These are phyloP conservation scores for Phoxinus phoxinus DNA, from an alignment of 2,113 vertebrate species.

Conservation along the genomic window DNA sequence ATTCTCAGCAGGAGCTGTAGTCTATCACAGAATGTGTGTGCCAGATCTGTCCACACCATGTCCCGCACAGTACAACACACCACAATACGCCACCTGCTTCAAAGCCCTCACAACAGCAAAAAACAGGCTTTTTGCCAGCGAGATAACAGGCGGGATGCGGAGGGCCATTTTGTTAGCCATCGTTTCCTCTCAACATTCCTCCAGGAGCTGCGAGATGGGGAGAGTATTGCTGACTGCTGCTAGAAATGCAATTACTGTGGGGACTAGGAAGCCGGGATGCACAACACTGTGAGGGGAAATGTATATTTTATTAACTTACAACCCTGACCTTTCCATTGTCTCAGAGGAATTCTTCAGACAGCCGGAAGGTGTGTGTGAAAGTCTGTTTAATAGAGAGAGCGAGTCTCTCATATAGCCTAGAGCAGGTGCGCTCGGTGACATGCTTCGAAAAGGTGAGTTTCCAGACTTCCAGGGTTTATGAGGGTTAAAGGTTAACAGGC, in stretches of 20 bases:
- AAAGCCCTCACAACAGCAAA: conserved; percentile 30
- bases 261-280: background rate
- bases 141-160: conserved; percentile 33
- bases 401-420: conserved; percentile 17
- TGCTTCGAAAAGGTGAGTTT: background rate
- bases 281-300: background rate
- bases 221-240: conserved; percentile 26
- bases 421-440: background rate
- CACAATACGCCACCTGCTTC: conserved; percentile 34
- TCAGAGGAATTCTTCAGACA: conserved; percentile 10
- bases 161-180: conserved; percentile 34
- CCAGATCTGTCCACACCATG: conserved; percentile 47
- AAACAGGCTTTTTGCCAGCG: conserved; percentile 16
- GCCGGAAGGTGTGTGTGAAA: background rate
- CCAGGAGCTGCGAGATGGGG: background rate
- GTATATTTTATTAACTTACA: conserved; percentile 49
- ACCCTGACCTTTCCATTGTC: conserved; percentile 43
- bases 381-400: conserved; percentile 33
- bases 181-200: conserved; percentile 19
- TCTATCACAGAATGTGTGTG: conserved; percentile 34
- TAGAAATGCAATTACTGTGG: conserved; percentile 39
- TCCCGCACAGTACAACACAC: conserved; percentile 25
- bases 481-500: conserved; percentile 34
- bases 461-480: background rate
- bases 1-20: conserved; percentile 35